Evolutionary conservation across 2,797 vertebrate species (phyloP).

Genomic region (Atherinosoma microstoma): DNA sequence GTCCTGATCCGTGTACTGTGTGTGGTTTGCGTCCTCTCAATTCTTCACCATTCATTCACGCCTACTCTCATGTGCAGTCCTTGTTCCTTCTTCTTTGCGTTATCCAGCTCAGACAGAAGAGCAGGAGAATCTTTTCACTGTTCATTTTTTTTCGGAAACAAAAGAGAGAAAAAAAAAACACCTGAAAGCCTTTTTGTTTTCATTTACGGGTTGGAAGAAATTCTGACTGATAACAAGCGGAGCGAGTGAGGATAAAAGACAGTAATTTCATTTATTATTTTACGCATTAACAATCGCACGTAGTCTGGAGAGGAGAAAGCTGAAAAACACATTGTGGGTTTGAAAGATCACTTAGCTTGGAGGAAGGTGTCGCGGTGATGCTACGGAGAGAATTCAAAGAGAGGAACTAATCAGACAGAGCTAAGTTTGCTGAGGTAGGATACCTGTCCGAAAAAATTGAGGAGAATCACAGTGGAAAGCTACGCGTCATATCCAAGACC

Average conservation of each 20-base stretch:
- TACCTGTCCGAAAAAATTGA: slow-evolving; percentile 41
- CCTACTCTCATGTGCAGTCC: slow-evolving; percentile 73
- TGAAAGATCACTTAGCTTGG: slow-evolving; percentile 45
- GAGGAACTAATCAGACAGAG: slow-evolving; percentile 55
- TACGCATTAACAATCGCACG: slow-evolving; percentile 77
- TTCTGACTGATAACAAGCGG: slow-evolving; percentile 39
- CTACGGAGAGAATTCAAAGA: slow-evolving; percentile 24
- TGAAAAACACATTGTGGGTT: slow-evolving; percentile 43
- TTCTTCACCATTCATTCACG: slow-evolving; percentile 73
- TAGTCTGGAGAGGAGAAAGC: slow-evolving; percentile 60
- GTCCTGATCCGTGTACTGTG: slow-evolving; percentile 63
- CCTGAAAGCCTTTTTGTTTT: slow-evolving; percentile 6
- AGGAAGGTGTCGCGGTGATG: slow-evolving; percentile 43
- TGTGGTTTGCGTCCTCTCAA: slow-evolving; percentile 61
- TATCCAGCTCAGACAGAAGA: slow-evolving; percentile 51
- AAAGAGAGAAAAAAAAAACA: slow-evolving; percentile 24
- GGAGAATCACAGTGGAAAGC: slow-evolving; percentile 59
- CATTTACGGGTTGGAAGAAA: slow-evolving; percentile 42
- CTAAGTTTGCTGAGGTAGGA: slow-evolving; percentile 71
- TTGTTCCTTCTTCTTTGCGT: slow-evolving; percentile 63
- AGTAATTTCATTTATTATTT: slow-evolving; percentile 70
- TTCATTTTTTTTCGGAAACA: slow-evolving; percentile 15
- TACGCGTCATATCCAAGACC: slow-evolving; percentile 74
- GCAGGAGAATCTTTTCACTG: slow-evolving; percentile 18
- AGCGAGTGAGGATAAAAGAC: slow-evolving; percentile 46